Base-by-base conservation (phyloP, 1,140 invertebrate species). In the Drosophila santomea region DNA sequence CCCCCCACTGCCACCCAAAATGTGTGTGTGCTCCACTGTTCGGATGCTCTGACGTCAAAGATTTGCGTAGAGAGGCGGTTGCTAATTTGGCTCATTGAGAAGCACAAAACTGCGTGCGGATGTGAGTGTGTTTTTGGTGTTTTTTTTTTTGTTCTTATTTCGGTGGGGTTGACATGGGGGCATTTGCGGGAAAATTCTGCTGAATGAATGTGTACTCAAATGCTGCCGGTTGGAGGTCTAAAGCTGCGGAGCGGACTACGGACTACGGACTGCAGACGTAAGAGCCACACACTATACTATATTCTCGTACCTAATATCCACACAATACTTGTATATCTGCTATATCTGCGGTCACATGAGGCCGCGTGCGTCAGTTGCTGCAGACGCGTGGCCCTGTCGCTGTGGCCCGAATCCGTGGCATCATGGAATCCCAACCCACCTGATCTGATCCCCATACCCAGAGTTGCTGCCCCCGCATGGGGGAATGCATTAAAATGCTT, bases 81-180 rank as follows among this genome's bases (percentile, higher is more conserved):
- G 78, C 78, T 81, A 81, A 82, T 82, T 82, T 81, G 68, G 78
- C 79, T 77, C 79, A 82, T 82, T 82, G 79, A 82, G 75, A 60
- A 81, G 66, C 59, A 55, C 58, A 59, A 63, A 56, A 74, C 50
- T 73, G 60, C 66, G 59, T 56, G 48, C 35, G 56, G 48, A 48
- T 60, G 39, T 51, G 47, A 25, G 25, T 25, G 25, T 25, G 4
- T 25, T 4, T 25, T 3, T 25, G 20, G 20, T 67, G 45, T 51
- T 28, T 14, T 58, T 38, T 43, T 32, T n/a, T 15, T 20, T 25
- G 47, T 7, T 15, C 23, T 25, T 25, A 4, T 32, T 32, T 32
- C 1, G 28, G 28, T 35, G 17, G 51, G 54, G 0, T 32, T 32
- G 28, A 0, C 6, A 10, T 39, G 38, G 74, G 73, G 52, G 67